Conservation (phyloP, 1,140 invertebrate genomes). For the Venustaconcha ellipsiformis region DNA sequence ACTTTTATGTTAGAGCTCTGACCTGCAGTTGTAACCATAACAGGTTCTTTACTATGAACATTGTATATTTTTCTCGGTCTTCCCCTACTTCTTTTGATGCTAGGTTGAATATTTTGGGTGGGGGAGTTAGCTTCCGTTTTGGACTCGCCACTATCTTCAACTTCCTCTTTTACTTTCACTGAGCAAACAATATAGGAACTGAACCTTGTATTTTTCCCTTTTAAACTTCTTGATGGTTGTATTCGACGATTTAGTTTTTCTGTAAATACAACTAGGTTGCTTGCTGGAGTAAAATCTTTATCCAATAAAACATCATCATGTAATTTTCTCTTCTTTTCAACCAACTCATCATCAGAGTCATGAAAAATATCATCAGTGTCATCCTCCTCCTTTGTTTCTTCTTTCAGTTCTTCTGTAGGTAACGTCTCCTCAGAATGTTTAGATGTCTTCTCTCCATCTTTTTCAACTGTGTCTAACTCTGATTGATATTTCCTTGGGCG, state of each 20-base stretch:
- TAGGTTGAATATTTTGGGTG: background rate
- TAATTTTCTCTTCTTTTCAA: background rate
- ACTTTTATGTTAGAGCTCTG: background rate
- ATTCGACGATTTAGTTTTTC: background rate
- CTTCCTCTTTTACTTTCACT: too few relatives aligned
- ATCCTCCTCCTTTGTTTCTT: conserved; percentile 1
- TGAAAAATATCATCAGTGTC: conserved; percentile 21
- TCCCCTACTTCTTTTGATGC: conserved; percentile 6
- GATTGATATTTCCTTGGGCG: background rate
- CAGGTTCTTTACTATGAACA: too few relatives aligned
- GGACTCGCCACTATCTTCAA: too few relatives aligned
- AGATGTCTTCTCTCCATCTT: conserved; percentile 1
- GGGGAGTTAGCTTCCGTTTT: too few relatives aligned
- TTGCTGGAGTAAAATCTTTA: background rate
- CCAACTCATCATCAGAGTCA: conserved; percentile 14
- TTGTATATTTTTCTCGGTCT: conserved; percentile 4
- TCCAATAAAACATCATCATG: background rate
- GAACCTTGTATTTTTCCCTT: too few relatives aligned
- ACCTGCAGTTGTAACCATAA: too few relatives aligned
- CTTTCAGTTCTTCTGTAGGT: conserved; percentile 18
- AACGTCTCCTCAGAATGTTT: conserved; percentile 16
- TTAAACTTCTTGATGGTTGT: too few relatives aligned
- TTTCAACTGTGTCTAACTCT: conserved; percentile 7
- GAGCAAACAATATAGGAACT: too few relatives aligned
- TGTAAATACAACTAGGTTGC: background rate